Evolutionary conservation across 37 sponge, comb jelly and placozoan species (phyloP).

Genomic region (Aplysina aerophoba): DNA sequence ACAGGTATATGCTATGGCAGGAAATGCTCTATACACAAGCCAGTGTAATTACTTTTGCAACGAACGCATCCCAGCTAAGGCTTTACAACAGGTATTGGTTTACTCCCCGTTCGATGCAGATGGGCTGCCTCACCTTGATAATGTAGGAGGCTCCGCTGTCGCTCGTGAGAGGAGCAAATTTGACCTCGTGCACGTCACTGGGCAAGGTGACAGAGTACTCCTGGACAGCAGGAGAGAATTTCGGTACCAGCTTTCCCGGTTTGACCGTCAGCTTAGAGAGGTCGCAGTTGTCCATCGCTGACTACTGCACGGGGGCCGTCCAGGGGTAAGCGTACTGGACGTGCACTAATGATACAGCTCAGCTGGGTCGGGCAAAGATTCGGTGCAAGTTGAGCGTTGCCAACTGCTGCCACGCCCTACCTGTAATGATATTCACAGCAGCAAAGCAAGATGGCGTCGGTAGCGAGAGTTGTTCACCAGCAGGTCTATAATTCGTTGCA

Average conservation of each 20-base stretch:
- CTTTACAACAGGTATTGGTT: no score
- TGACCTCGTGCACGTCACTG: conserved; percentile 69
- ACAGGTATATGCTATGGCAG: background rate
- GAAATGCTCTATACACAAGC: no score
- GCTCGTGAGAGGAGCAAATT: conserved; percentile 74
- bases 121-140: conserved; percentile 64
- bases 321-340: background rate
- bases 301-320: background rate
- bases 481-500: no score
- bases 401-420: no score
- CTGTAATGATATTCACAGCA: no score
- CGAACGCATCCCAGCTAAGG: no score
- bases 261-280: conserved; percentile 79
- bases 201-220: conserved; percentile 77
- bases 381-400: no score
- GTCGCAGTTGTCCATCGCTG: conserved; percentile 92
- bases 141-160: conserved; percentile 87
- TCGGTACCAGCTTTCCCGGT: conserved; percentile 88
- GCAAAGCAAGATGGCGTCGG: no score
- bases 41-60: no score
- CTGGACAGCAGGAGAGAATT: conserved; percentile 67
- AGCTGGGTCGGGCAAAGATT: no score
- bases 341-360: background rate
- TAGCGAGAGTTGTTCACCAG: no score
- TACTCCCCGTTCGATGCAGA: no score